A percentile compares a stretch with the other conserved stretches of the same genome.
These are phyloP conservation scores for Drosophila pseudoananassae DNA, from an alignment of 1,140 invertebrate genomes.

Conservation along the genomic window DNA sequence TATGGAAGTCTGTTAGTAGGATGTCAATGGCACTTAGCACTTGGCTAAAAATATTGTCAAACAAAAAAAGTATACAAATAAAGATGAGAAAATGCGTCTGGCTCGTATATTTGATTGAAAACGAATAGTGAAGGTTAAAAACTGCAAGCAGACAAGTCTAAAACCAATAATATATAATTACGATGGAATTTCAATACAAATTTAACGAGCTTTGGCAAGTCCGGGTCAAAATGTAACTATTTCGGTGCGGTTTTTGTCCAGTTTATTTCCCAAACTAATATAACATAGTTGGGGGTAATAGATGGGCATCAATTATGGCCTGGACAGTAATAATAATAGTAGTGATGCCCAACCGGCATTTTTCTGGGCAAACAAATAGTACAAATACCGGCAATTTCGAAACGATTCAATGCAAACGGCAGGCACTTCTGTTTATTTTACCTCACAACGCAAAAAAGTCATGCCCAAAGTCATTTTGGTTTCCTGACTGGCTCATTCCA, in stretches of 20 bases:
- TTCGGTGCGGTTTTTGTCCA: conserved; percentile 14
- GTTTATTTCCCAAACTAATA: conserved; percentile 16
- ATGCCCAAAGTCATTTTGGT: conserved; percentile 50
- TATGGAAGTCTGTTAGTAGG: neutral
- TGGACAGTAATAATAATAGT: conserved; percentile 16
- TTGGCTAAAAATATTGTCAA: conserved; percentile 46
- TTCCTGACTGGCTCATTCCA: conserved; percentile 6
- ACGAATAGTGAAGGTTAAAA: conserved; percentile 15
- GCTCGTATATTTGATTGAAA: conserved; percentile 41
- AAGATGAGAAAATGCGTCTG: conserved; percentile 55
- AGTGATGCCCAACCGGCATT: conserved; percentile 47
- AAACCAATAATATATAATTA: conserved; percentile 9
- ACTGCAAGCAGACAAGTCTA: neutral
- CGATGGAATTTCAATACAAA: neutral
- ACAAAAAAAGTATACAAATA: conserved; percentile 56
- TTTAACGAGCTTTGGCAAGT: conserved; percentile 34
- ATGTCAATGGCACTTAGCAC: conserved; percentile 47
- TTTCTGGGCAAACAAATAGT: conserved; percentile 40
- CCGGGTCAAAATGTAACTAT: conserved; percentile 57
- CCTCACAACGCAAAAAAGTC: conserved; percentile 43
- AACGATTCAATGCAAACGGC: conserved; percentile 19
- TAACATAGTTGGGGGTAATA: conserved; percentile 20
- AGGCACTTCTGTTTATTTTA: conserved; percentile 20
- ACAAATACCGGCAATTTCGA: conserved; percentile 43
- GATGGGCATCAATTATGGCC: conserved; percentile 6